Evolutionary conservation across 2,888 invertebrate species (phyloP).

Genomic region (Odontothrips loti): DNA sequence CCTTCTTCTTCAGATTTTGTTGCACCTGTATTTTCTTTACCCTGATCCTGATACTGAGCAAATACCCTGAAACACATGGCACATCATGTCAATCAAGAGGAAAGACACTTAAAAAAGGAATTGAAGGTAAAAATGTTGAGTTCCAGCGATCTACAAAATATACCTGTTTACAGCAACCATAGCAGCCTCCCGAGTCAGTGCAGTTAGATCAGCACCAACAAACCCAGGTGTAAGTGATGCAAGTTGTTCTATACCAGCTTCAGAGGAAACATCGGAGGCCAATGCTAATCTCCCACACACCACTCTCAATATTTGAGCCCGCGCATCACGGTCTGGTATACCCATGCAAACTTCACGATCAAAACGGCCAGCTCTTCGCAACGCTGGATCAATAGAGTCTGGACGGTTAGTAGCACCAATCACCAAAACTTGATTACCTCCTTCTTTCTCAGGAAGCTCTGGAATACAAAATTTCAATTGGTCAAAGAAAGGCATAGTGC

Average conservation of each 20-base stretch:
- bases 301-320: conserved; percentile 71
- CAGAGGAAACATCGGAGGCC: conserved; percentile 57
- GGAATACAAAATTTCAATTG: conserved; percentile 32
- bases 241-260: conserved; percentile 57
- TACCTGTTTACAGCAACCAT: conserved; percentile 76
- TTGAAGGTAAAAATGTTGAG: background rate
- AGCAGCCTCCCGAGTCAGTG: conserved; percentile 81
- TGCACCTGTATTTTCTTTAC: conserved; percentile 36
- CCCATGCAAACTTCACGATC: conserved; percentile 91
- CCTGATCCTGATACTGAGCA: conserved; percentile 25
- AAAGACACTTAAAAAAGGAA: background rate
- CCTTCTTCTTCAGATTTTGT: conserved; percentile 35
- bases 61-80: background rate
- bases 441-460: conserved; percentile 53
- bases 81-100: background rate
- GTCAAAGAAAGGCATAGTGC: conserved; percentile 25
- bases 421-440: conserved; percentile 66
- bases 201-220: conserved; percentile 90
- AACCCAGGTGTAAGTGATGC: conserved; percentile 90
- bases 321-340: conserved; percentile 81
- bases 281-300: conserved; percentile 69
- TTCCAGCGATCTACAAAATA: too few relatives aligned
- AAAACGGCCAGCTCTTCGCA: conserved; percentile 87
- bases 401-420: conserved; percentile 95
- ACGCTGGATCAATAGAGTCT: conserved; percentile 86